Evolutionary conservation across 2,797 vertebrate species (phyloP).

Genomic region (Champsocephalus gunnari): DNA sequence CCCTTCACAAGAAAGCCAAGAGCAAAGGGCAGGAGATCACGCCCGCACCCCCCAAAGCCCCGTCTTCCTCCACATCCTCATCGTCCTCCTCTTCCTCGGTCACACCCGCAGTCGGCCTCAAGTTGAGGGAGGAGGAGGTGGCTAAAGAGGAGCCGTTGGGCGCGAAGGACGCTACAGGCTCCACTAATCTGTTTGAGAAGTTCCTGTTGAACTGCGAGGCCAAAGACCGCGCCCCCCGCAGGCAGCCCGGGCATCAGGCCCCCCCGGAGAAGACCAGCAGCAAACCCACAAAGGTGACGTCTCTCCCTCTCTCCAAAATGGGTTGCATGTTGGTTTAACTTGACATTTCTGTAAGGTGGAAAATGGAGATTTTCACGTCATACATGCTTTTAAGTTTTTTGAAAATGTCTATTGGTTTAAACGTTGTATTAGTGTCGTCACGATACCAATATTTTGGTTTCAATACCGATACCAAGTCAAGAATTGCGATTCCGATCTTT

Average conservation of each 20-base stretch:
- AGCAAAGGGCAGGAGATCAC: slow-evolving; percentile 67
- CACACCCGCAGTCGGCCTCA: slow-evolving; percentile 47
- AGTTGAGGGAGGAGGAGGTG: slow-evolving; percentile 71
- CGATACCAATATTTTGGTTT: no score
- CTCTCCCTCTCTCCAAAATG: no score
- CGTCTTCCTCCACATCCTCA: slow-evolving; percentile 70
- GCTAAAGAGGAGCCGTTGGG: slow-evolving; percentile 73
- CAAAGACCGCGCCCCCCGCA: slow-evolving; percentile 83
- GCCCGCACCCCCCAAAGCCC: slow-evolving; percentile 50
- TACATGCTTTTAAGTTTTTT: no score
- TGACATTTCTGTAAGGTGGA: no score
- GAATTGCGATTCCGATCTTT: no score
- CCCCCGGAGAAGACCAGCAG: slow-evolving; percentile 60
- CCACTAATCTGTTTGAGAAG: slow-evolving; percentile 86
- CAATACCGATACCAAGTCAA: no score
- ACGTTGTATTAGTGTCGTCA: no score
- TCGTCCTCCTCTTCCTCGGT: slow-evolving; percentile 63
- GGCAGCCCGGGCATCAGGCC: slow-evolving; percentile 60
- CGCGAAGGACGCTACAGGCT: slow-evolving; percentile 72
- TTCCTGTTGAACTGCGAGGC: slow-evolving; percentile 86
- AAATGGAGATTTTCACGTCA: no score
- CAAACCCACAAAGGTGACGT: slow-evolving; percentile 78
- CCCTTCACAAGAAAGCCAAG: slow-evolving; percentile 60
- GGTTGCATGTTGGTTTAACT: background rate
- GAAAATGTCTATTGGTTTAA: background rate